phyloP scores from a whole-genome alignment of 2,888 invertebrate genomes.

The Lysandra bellargus region DNA sequence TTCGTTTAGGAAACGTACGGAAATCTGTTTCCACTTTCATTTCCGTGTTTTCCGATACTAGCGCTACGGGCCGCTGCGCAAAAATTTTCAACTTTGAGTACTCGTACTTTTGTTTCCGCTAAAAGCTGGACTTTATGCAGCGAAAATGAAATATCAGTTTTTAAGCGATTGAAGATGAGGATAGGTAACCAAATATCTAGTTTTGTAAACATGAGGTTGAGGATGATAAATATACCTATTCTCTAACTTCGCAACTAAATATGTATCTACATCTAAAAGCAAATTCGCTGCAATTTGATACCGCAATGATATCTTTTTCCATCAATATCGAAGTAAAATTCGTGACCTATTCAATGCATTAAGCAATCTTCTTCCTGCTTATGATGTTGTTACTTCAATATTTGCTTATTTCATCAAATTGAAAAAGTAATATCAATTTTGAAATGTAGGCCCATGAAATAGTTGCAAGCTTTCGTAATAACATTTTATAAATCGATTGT shows the following conservation, averaged over 20 bases:
- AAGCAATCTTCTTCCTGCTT: neutral
- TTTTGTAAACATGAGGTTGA: too few relatives aligned
- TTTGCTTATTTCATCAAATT: neutral
- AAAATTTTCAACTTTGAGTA: neutral
- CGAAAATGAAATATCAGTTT: neutral
- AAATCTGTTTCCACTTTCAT: constrained; percentile 20
- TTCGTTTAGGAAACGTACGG: constrained; percentile 7
- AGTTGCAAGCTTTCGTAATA: neutral
- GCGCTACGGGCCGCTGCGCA: neutral
- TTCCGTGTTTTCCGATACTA: constrained; percentile 14
- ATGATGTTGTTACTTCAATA: too few relatives aligned
- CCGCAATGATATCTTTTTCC: too few relatives aligned
- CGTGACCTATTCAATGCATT: neutral
- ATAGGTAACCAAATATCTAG: neutral
- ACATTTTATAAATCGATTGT: neutral
- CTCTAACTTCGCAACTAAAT: too few relatives aligned
- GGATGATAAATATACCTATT: too few relatives aligned
- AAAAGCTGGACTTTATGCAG: constrained; percentile 1
- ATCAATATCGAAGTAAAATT: too few relatives aligned
- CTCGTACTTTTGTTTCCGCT: neutral
- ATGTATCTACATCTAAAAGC: too few relatives aligned
- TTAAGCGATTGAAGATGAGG: neutral
- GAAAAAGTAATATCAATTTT: neutral
- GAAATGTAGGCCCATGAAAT: neutral
- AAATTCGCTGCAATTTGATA: too few relatives aligned